Evolutionary conservation across 2,113 vertebrate genomes (phyloP).

Genomic region (Urocitellus parryii): DNA sequence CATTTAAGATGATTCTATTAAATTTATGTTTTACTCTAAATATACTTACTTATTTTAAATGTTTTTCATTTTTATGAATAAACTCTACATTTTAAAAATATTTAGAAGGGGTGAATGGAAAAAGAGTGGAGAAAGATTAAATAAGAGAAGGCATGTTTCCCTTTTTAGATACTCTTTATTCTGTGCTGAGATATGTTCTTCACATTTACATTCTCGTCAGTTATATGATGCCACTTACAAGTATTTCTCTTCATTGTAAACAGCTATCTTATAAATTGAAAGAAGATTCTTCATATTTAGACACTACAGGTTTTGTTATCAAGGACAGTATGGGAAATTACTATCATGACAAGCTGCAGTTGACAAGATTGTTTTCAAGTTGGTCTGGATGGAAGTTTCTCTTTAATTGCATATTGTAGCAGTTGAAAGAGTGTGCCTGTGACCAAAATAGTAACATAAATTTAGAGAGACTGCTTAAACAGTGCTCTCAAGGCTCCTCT

Average conservation of each 20-base stretch:
- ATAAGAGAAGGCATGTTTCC: not conserved
- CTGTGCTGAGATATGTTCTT: not conserved
- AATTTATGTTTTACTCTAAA: conserved; percentile 39
- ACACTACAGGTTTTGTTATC: conserved; percentile 51
- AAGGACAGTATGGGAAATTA: conserved; percentile 68
- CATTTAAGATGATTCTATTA: conserved; percentile 23
- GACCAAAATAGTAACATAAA: conserved; percentile 85
- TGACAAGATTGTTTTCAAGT: conserved; percentile 80
- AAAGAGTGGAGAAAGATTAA: not conserved
- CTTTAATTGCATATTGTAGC: conserved; percentile 84
- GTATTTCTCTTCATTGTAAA: conserved; percentile 28
- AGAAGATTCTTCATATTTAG: conserved; percentile 22
- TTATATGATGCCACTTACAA: not conserved
- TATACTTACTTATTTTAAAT: not conserved
- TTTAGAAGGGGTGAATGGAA: not conserved
- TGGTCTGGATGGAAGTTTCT: conserved; percentile 74
- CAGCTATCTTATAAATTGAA: not conserved
- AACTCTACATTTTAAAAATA: not conserved
- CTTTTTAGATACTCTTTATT: not conserved
- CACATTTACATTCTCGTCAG: not conserved
- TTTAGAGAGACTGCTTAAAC: conserved; percentile 81
- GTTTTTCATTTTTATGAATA: conserved; percentile 43
- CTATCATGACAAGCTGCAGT: conserved; percentile 70
- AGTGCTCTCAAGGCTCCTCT: conserved; percentile 77
- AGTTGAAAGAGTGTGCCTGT: conserved; percentile 78